Base-by-base conservation (phyloP, 2,888 invertebrate genomes). In the Aporophyla nigra region DNA sequence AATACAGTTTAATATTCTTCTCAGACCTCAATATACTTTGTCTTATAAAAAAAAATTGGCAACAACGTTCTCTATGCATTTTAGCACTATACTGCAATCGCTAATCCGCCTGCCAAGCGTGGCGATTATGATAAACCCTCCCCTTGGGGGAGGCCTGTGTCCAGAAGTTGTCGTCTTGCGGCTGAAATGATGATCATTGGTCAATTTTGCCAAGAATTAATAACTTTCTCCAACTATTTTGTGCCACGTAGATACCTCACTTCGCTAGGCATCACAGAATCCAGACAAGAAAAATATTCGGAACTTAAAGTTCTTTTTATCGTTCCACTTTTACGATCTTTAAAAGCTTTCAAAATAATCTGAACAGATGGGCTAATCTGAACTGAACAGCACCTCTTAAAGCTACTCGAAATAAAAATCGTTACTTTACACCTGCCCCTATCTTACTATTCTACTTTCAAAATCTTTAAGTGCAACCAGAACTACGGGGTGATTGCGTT, bases 281-380 rank as follows among this genome's bases (percentile, higher is more conserved):
- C 10, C 21, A 53, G 21, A 53, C 21, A n/a, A 10, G 10, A 16
- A 1, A 40, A 27, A 9, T 7, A 56, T 40, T 78, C 10, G 0
- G 24, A 49, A 56, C 54, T 5, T 19, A 16, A 12, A 56, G 12
- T 19, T 46, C 40, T 19, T 21, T 5, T 33, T 33, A 33, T 33
- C 33, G 46, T 61, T 14, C 61, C 43, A 59, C 27, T 61, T 80
- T 27, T 40, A 1, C 21, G 4, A 51, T 3, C 5, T 56, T 46
- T 21, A 54, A 74, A 81, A 82, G 61, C 82, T 74, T 62, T 80
- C 9, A 67, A 62, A 67, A 62, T 70, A 66, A 80, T 81, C 68
- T 46, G 40, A 69, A 62, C 33, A 74, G 43, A 66, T 69, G 49
- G 53, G 49, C 49, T 62, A 14, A 49, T 43, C 61, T 70, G 40